Conservation (phyloP, 2,113 vertebrate genomes). For the Chlorodrepanis virens region DNA sequence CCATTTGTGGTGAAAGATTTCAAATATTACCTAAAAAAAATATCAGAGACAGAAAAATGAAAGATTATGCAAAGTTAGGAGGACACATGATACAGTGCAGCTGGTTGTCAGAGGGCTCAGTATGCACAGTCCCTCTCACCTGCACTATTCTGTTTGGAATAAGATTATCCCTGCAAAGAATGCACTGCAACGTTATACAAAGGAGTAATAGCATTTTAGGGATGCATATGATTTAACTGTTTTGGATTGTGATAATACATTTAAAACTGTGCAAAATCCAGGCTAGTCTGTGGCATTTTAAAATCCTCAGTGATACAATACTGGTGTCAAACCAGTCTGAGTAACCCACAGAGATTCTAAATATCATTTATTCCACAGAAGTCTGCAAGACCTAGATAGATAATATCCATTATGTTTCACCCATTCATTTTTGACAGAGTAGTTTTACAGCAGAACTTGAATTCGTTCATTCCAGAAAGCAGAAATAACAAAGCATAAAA, state of each 20-base stretch:
- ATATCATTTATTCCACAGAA: neutral
- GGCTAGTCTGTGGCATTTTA: neutral
- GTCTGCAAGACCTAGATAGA: neutral
- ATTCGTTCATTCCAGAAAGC: neutral
- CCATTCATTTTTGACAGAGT: neutral
- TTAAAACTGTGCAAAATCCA: neutral
- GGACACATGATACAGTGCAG: neutral
- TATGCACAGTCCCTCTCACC: neutral
- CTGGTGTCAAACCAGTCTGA: neutral
- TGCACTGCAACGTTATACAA: neutral
- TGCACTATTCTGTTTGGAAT: neutral
- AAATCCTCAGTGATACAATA: neutral
- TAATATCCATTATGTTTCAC: neutral
- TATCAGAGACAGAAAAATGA: neutral
- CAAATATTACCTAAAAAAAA: neutral
- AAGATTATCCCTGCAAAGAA: neutral
- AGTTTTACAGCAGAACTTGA: neutral
- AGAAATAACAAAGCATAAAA: neutral
- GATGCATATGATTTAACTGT: neutral
- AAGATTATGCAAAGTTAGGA: neutral
- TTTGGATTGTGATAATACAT: neutral
- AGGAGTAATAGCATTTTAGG: neutral
- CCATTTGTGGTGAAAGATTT: neutral
- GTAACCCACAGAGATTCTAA: neutral
- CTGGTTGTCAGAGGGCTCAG: neutral